These are phyloP conservation scores for Xestia ashworthii DNA, from an alignment of 2,888 invertebrate genomes.

Conservation along the genomic window DNA sequence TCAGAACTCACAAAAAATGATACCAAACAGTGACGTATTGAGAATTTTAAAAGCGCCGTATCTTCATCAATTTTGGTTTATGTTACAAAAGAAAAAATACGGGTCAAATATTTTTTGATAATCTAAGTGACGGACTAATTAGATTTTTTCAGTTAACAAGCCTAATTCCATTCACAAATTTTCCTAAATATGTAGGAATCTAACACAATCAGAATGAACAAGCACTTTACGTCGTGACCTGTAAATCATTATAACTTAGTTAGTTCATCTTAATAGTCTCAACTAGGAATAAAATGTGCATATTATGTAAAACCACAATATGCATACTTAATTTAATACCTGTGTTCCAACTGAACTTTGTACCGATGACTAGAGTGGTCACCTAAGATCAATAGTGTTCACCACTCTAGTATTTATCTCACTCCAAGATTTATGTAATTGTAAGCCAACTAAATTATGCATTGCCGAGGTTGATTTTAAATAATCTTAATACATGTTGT, in stretches of 20 bases:
- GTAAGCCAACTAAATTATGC: conserved; percentile 11
- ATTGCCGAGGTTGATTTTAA: conserved; percentile 30
- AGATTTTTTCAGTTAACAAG: no score
- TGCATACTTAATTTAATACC: conserved; percentile 43
- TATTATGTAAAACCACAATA: conserved; percentile 44
- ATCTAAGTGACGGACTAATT: no score
- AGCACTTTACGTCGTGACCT: conserved; percentile 44
- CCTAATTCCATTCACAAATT: conserved; percentile 7
- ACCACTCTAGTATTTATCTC: neutral
- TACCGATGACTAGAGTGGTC: conserved; percentile 34
- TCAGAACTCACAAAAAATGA: no score
- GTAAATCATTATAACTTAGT: conserved; percentile 36
- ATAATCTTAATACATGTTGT: conserved; percentile 12
- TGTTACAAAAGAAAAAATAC: no score
- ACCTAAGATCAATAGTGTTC: conserved; percentile 6
- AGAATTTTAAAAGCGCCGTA: no score
- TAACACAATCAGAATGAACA: conserved; percentile 26
- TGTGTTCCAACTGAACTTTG: conserved; percentile 47
- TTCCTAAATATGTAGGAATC: conserved; percentile 39
- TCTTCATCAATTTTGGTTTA: no score
- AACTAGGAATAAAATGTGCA: conserved; percentile 50
- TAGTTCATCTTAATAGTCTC: conserved; percentile 41
- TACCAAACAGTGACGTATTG: no score
- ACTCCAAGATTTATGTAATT: conserved; percentile 8
- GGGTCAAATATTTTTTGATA: no score